A percentile compares a stretch with the other conserved stretches of the same genome.
These are phyloP conservation scores for Solenopsis fugax DNA, from an alignment of 1,140 invertebrate genomes.

Conservation along the genomic window DNA sequence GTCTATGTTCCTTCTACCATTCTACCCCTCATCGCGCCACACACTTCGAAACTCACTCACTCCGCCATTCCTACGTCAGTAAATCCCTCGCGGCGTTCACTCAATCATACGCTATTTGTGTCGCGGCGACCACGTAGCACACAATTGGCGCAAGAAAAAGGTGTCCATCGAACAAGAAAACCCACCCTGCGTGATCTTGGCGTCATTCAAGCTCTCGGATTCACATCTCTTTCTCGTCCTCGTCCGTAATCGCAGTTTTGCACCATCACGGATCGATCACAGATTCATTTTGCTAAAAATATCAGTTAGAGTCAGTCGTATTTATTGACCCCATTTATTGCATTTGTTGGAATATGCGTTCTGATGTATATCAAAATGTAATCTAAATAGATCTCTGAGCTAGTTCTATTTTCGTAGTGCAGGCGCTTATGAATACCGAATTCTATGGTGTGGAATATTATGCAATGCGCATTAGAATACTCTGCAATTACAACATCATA, in stretches of 20 bases:
- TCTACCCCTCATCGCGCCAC: constrained; percentile 54
- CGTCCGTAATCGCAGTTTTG: constrained; percentile 79
- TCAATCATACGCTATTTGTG: constrained; percentile 86
- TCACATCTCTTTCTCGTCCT: constrained; percentile 14
- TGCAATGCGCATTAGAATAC: background rate
- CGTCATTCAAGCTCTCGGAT: constrained; percentile 54
- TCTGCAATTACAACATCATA: constrained; percentile 14
- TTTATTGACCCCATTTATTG: background rate
- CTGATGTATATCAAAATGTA: background rate
- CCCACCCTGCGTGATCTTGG: constrained; percentile 53
- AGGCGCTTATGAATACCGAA: background rate
- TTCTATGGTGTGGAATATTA: background rate
- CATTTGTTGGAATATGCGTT: background rate
- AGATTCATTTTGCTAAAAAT: background rate
- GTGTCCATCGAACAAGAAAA: constrained; percentile 75
- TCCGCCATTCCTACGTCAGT: constrained; percentile 77
- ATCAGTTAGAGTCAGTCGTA: background rate
- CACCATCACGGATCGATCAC: constrained; percentile 7
- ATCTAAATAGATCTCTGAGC: background rate
- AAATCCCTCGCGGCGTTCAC: constrained; percentile 86
- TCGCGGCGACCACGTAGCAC: constrained; percentile 71
- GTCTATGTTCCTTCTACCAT: constrained; percentile 79
- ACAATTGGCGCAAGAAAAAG: constrained; percentile 80
- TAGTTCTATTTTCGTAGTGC: background rate
- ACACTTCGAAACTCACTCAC: constrained; percentile 48